These are phyloP conservation scores for Acinonyx jubatus DNA, from an alignment of 2,113 vertebrate species.

Conservation along the genomic window DNA sequence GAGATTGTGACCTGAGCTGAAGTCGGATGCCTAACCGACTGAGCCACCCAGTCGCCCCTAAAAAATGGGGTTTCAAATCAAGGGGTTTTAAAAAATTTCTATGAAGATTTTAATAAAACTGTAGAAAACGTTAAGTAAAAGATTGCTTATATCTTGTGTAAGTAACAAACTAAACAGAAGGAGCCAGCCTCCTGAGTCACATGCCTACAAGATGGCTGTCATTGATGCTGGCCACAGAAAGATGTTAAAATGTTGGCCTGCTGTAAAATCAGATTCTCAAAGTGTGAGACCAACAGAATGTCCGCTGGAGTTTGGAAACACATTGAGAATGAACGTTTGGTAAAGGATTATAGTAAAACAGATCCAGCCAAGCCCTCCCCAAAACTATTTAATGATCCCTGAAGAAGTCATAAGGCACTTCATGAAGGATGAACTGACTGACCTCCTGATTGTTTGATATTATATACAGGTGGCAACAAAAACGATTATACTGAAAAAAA, in stretches of 20 bases:
- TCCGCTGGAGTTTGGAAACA: background rate
- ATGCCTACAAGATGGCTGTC: background rate
- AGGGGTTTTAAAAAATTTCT: background rate
- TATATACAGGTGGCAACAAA: background rate
- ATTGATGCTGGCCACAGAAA: background rate
- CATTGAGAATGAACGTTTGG: background rate
- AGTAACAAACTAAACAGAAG: background rate
- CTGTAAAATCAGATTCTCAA: background rate
- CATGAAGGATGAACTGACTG: background rate
- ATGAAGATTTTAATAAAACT: slow-evolving; percentile 18
- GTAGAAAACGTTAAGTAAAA: background rate
- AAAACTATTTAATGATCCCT: background rate
- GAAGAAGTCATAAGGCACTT: background rate
- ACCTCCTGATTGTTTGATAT: background rate
- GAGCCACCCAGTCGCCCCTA: too few relatives aligned
- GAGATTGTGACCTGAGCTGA: too few relatives aligned
- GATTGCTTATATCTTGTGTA: background rate
- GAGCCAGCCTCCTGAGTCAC: background rate
- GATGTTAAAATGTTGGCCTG: background rate
- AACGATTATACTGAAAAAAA: background rate
- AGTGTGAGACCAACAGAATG: background rate
- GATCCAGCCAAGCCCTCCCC: background rate
- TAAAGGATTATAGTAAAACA: background rate
- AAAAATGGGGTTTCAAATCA: background rate
- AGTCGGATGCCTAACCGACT: too few relatives aligned